Evolutionary conservation across 2,113 vertebrate genomes (phyloP).

Genomic region (Conger conger): DNA sequence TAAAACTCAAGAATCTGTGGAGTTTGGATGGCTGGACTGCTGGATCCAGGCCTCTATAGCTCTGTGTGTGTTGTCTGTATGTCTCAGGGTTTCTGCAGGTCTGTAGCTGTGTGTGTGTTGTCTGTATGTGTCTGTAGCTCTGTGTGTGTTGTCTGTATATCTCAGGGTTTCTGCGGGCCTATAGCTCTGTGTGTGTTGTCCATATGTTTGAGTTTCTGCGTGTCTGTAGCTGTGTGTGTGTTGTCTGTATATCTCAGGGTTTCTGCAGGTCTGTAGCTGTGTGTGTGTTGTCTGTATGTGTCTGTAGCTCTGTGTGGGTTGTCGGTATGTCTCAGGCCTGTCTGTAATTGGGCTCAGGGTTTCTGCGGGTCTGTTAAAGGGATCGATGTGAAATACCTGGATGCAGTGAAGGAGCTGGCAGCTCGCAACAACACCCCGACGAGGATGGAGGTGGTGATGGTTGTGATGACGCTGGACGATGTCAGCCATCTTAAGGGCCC

Average conservation of each 20-base stretch:
- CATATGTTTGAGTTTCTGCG: background rate
- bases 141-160: background rate
- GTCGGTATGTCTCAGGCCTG: background rate
- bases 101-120: too few species aligned
- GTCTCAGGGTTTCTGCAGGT: too few species aligned
- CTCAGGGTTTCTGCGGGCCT: too few species aligned
- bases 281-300: too few species aligned
- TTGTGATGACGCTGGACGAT: slow-evolving; percentile 11
- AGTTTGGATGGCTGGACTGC: background rate
- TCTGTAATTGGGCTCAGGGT: background rate
- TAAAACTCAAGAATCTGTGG: background rate
- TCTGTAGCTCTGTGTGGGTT: too few species aligned
- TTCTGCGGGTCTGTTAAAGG: slow-evolving; percentile 7
- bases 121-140: background rate
- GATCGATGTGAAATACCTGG: slow-evolving; percentile 26
- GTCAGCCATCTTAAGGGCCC: slow-evolving; percentile 8
- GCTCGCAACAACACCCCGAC: background rate
- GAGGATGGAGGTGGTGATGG: background rate
- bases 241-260: background rate
- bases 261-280: background rate
- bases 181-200: too few species aligned
- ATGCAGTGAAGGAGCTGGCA: slow-evolving; percentile 21
- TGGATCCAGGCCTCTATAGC: background rate
- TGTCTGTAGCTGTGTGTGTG: background rate
- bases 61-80: too few species aligned